These are phyloP conservation scores for Ips typographus DNA, from an alignment of 1,140 invertebrate genomes.

Conservation along the genomic window DNA sequence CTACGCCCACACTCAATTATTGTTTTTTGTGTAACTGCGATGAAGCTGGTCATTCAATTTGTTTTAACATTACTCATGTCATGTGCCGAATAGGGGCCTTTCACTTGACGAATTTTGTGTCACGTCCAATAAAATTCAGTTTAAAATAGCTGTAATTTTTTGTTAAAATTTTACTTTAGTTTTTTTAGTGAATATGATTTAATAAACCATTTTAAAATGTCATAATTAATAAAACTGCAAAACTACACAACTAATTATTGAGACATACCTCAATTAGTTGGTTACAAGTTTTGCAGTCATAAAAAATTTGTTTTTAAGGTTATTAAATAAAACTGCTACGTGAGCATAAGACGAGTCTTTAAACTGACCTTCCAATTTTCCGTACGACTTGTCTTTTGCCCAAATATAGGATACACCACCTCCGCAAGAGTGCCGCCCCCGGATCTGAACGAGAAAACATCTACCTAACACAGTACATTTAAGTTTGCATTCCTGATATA, in stretches of 20 bases:
- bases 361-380: constrained; percentile 31
- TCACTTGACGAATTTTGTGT: constrained; percentile 14
- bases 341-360: constrained; percentile 10
- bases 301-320: too few relatives aligned
- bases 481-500: constrained; percentile 25
- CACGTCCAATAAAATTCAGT: constrained; percentile 8
- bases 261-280: too few relatives aligned
- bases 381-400: constrained; percentile 28
- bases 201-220: too few relatives aligned
- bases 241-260: too few relatives aligned
- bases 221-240: too few relatives aligned
- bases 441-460: constrained; percentile 25
- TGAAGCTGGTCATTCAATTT: constrained; percentile 17
- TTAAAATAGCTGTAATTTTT: not conserved
- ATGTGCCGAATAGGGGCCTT: constrained; percentile 1
- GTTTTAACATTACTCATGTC: constrained; percentile 15
- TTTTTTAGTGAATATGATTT: too few relatives aligned
- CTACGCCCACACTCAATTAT: constrained; percentile 3
- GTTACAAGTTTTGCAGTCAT: too few relatives aligned
- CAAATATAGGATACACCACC: constrained; percentile 30
- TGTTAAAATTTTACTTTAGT: not conserved
- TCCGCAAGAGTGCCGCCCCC: constrained; percentile 23
- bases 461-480: constrained; percentile 26
- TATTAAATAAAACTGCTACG: too few relatives aligned
- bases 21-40: constrained; percentile 9